phyloP scores from a whole-genome alignment of 2,113 vertebrate species.

The Ovibos moschatus region DNA sequence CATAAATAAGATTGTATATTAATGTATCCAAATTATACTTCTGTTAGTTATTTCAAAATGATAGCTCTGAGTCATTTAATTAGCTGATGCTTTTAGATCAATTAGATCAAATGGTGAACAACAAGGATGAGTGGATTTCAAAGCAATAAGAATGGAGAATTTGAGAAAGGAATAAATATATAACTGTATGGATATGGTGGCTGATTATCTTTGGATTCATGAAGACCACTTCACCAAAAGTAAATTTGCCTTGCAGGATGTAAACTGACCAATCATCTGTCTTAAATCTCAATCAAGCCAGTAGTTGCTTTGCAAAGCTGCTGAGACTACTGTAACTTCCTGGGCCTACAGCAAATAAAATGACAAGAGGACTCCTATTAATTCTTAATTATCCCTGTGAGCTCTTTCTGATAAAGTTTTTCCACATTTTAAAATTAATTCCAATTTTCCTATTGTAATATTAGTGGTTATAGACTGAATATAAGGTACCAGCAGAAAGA shows the following conservation, averaged over 20 bases:
- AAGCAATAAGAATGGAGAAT: neutral
- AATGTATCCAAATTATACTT: neutral
- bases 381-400: neutral
- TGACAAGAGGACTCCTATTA: neutral
- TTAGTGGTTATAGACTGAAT: neutral
- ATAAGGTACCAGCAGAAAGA: neutral
- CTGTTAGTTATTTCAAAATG: neutral
- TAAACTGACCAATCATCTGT: neutral
- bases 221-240: neutral
- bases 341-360: neutral
- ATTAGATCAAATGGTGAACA: neutral
- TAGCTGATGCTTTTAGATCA: neutral
- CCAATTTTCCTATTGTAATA: neutral
- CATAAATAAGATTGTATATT: neutral
- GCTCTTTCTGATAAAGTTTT: neutral
- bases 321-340: neutral
- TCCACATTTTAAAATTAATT: neutral
- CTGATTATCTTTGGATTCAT: neutral
- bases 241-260: neutral
- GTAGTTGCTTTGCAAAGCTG: neutral
- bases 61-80: neutral
- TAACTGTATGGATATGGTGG: neutral
- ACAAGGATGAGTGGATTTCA: neutral
- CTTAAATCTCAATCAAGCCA: neutral
- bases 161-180: neutral